These are phyloP conservation scores for Eidolon helvum DNA, from an alignment of 2,113 vertebrate genomes.

Conservation along the genomic window DNA sequence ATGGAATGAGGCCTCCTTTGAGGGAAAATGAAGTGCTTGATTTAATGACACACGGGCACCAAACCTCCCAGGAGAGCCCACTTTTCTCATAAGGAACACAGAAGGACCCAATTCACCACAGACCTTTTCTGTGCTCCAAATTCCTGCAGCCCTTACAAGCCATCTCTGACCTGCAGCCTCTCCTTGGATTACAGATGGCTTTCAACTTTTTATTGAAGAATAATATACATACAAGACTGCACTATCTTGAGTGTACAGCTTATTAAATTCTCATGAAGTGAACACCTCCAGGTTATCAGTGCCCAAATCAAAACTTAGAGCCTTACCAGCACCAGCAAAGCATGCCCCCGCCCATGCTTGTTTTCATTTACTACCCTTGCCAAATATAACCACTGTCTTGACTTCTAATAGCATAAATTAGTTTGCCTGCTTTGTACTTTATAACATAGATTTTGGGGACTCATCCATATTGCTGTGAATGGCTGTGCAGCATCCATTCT, in stretches of 20 bases:
- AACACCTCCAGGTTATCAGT: rapidly evolving
- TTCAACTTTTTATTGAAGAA: neutral
- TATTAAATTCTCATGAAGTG: neutral
- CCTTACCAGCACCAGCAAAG: neutral
- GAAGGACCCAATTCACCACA: neutral
- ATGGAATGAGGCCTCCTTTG: neutral
- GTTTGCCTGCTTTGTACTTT: neutral
- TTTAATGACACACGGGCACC: neutral
- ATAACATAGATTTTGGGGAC: neutral
- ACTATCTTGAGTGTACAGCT: neutral
- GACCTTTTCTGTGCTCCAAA: neutral
- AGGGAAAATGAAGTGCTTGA: neutral
- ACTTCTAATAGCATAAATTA: neutral
- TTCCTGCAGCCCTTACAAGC: neutral
- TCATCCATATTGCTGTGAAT: too few relatives aligned
- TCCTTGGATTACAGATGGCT: neutral
- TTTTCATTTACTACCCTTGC: neutral
- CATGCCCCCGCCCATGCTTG: rapidly evolving
- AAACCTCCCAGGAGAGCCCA: neutral
- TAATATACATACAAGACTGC: neutral
- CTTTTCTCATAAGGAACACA: neutral
- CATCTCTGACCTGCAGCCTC: neutral
- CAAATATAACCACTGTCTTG: neutral
- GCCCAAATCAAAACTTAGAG: neutral
- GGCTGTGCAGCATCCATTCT: neutral